Conservation (phyloP, 2,113 vertebrate species). For the Euleptes europaea region DNA sequence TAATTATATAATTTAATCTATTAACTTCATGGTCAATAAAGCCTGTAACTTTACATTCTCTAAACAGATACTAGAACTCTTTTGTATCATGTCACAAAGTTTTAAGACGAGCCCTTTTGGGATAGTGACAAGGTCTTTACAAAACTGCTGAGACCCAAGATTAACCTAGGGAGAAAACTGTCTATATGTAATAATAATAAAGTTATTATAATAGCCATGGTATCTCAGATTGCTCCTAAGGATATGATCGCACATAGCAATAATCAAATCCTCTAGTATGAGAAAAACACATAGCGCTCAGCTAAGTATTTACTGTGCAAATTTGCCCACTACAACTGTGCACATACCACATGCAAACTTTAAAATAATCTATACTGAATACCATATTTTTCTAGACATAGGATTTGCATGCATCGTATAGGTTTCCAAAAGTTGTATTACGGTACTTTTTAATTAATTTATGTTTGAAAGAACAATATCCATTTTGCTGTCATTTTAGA, state of each 20-base stretch:
- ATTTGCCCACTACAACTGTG: slow-evolving; percentile 2
- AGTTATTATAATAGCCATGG: background rate
- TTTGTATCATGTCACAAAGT: background rate
- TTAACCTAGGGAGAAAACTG: background rate
- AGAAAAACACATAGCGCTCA: background rate
- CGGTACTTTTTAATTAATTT: background rate
- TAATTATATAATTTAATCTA: background rate
- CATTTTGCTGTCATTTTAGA: slow-evolving; percentile 62
- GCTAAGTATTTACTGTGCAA: background rate
- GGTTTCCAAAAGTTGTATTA: slow-evolving; percentile 16
- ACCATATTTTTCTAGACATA: slow-evolving; percentile 49
- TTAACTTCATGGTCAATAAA: background rate
- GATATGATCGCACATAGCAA: background rate
- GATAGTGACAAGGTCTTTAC: background rate
- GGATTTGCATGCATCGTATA: slow-evolving; percentile 49
- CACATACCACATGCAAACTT: slow-evolving; percentile 57
- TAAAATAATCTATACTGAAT: slow-evolving; percentile 28
- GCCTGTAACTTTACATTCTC: background rate
- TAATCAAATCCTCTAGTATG: background rate
- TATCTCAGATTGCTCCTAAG: background rate
- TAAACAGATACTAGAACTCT: background rate
- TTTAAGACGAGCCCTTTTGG: background rate
- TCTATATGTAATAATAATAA: background rate
- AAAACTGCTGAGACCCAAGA: background rate
- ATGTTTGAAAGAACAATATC: background rate